Base-by-base conservation (phyloP, 2,113 vertebrate genomes). In the Tonatia bakeri region DNA sequence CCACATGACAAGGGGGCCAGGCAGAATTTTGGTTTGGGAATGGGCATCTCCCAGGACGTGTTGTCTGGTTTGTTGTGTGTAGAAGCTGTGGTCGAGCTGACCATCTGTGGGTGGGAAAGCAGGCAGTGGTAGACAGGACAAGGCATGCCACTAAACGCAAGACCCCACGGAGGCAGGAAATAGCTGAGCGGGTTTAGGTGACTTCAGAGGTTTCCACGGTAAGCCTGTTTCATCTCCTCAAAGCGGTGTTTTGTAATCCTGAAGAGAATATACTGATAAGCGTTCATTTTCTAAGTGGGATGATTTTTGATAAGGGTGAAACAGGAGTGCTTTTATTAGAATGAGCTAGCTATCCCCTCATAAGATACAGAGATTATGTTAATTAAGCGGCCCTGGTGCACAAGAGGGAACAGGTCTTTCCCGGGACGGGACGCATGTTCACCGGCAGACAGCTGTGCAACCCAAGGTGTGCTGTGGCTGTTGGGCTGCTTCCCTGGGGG, bases 181-280 rank as follows among this genome's bases (percentile, higher is more conserved):
- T 28, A 50, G 54, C 24, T 43, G 87, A 75, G 28, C 8, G 31
- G 26, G 22, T 12, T 92, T 79, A 20, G 50, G 24, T 79, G 5
- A 14, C 45, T 50, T 7, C 45, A 59, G 47, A 87, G 64, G 54
- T 91, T 96, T 73, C 93, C 61, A 70, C 80, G 56, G 67, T 59
- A 80, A 96, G 75, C 26, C 22, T 89, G 4, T 70, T 91, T 91
- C 61, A 65, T 92, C 67, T 96, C 61, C 94, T 91, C 79, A 95
- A 56, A 86, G 45, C 59, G 10, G 22, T 75, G 86, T 72, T 94
- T 94, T 94, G 72, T 75, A 90, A 95, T 94, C 87, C 94, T 33
- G 40, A 88, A 76, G 15, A 91, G 80, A 94, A 36, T 94, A 22
- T 95, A 95, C 96, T 96, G 96, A 67, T 61, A 90, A 97, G 90